A percentile compares a stretch with the other conserved stretches of the same genome.
Evolutionary conservation across 2,113 vertebrate species (phyloP).

Genomic region (Carettochelys insculpta): DNA sequence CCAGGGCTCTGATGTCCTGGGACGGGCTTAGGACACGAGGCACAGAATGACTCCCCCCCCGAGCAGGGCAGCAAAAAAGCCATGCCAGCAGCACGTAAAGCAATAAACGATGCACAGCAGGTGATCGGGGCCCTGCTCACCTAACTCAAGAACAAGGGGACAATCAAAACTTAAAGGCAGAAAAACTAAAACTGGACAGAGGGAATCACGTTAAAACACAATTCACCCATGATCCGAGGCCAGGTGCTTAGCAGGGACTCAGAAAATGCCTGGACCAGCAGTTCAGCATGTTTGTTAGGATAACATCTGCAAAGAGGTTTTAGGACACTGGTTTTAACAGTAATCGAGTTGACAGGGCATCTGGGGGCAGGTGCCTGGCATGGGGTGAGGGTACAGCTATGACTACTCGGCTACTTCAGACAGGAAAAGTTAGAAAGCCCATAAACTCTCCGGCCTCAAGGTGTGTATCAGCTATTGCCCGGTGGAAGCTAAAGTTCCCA

Average conservation of each 20-base stretch:
- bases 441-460: neutral
- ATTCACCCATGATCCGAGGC: neutral
- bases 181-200: neutral
- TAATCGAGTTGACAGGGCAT: too few relatives aligned
- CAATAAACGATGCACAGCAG: too few relatives aligned
- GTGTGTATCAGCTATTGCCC: neutral
- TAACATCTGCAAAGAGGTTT: too few relatives aligned
- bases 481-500: neutral
- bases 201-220: neutral
- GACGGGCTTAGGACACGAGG: neutral
- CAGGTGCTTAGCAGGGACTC: neutral
- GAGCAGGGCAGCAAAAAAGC: too few relatives aligned
- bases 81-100: too few relatives aligned
- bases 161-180: rapidly evolving
- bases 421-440: neutral
- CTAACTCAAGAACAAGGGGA: neutral
- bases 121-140: rapidly evolving
- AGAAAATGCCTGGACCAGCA: neutral
- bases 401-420: neutral
- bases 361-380: too few relatives aligned
- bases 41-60: neutral
- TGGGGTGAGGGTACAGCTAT: too few relatives aligned
- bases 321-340: too few relatives aligned
- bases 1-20: neutral
- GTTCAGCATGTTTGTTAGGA: too few relatives aligned